phyloP scores from a whole-genome alignment of 2,797 vertebrate genomes.

The Myripristis murdjan region DNA sequence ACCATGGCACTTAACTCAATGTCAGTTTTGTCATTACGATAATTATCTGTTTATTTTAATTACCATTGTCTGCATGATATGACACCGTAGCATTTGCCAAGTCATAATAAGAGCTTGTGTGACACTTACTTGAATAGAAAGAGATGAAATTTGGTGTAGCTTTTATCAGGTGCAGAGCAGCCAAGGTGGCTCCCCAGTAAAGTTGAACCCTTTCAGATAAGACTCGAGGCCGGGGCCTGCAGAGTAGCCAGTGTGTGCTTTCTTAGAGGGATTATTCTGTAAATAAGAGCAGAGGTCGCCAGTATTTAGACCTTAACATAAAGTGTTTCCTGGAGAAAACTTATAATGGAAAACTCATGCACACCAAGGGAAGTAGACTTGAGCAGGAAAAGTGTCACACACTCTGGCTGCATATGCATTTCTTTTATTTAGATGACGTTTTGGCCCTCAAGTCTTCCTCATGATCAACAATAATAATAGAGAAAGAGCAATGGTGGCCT shows the following conservation, averaged over 20 bases:
- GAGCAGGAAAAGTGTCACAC: no score
- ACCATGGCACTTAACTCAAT: not conserved
- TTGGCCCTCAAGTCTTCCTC: no score
- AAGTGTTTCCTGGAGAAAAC: no score
- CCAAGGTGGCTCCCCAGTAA: conserved; percentile 86
- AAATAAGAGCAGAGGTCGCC: not conserved
- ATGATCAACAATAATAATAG: no score
- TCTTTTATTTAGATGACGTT: no score
- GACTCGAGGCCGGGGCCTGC: conserved; percentile 84
- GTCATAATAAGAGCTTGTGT: not conserved
- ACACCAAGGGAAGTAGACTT: no score
- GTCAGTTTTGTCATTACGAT: not conserved
- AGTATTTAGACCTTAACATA: not conserved
- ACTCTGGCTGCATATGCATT: no score
- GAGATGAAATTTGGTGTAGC: conserved; percentile 75
- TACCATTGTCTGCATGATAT: not conserved
- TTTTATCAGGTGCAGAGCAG: conserved; percentile 75
- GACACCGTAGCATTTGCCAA: not conserved
- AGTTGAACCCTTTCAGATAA: conserved; percentile 85
- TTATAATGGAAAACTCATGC: no score
- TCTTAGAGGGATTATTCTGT: conserved; percentile 81
- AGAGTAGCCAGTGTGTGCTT: conserved; percentile 78
- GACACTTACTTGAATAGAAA: conserved; percentile 84
- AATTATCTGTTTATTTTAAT: no score
- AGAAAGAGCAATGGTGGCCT: no score